A percentile compares a stretch with the other conserved stretches of the same genome.
These are phyloP conservation scores for Antechinus flavipes DNA, from an alignment of 2,113 vertebrate species.

Conservation along the genomic window DNA sequence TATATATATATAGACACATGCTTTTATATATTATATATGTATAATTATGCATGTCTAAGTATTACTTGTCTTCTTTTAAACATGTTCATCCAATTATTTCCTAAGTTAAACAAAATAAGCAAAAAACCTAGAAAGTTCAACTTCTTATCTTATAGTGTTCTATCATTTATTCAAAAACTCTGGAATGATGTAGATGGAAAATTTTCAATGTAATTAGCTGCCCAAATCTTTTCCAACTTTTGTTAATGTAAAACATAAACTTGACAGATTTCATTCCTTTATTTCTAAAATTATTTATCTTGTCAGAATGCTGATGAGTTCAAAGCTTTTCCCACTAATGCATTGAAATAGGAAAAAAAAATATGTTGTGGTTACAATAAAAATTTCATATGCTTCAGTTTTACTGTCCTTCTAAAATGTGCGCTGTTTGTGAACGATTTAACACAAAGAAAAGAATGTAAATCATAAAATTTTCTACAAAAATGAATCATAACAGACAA, in stretches of 20 bases:
- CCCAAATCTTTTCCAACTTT: conserved; percentile 42
- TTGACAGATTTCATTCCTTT: conserved; percentile 54
- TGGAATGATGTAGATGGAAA: neutral
- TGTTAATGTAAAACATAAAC: conserved; percentile 17
- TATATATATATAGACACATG: too few species aligned
- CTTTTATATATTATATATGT: too few species aligned
- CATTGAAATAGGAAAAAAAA: neutral
- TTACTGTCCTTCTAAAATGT: conserved; percentile 32
- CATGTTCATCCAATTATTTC: conserved; percentile 20
- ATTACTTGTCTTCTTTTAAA: conserved; percentile 55
- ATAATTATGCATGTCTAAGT: neutral
- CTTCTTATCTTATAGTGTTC: conserved; percentile 14
- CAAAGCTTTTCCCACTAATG: conserved; percentile 32
- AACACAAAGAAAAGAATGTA: conserved; percentile 39
- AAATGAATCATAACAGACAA: conserved; percentile 23
- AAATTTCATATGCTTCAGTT: conserved; percentile 23
- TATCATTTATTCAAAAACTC: conserved; percentile 28
- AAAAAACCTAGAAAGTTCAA: conserved; percentile 28
- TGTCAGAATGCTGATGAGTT: conserved; percentile 48
- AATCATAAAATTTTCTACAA: neutral
- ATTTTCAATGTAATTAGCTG: conserved; percentile 57
- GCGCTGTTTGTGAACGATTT: conserved; percentile 36
- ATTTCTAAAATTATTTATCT: conserved; percentile 60
- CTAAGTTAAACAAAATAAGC: conserved; percentile 14
- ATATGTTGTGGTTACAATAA: conserved; percentile 4